Evolutionary conservation across 1,140 invertebrate genomes (phyloP), one percentile per base, ranked within the genome.

Genomic region (Drosophila persimilis): DNA sequence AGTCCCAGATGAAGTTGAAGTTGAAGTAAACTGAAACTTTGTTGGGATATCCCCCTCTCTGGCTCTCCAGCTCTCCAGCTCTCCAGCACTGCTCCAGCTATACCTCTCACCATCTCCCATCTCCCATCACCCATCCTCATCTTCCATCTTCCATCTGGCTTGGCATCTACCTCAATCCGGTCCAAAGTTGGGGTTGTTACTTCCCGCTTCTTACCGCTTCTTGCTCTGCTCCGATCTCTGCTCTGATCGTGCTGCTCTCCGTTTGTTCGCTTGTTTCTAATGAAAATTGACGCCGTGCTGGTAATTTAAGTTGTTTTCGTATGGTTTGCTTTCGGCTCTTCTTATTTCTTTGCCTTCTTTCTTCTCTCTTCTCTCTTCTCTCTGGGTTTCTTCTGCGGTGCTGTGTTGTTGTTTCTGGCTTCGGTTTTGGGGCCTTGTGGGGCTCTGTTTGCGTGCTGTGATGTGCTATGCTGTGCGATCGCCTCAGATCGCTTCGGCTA

Each of bases 271-370:
- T 83, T 76, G 56, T 83, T 88, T 88, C 79, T 88, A 88, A 89
- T 88, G 83, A 89, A 88, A 88, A 89, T 81, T 88, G 84, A 88
- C 84, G 83, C 83, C 79, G 81, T 75, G 78, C 63, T 81, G 78
- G 81, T 86, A 86, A 86, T 78, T 86, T 88, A 75, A 86, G 81
- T 86, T 86, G 73, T 86, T 86, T 86, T 86, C 66, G 75, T 88
- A 88, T 57, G 62, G 63, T 48, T 50, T 73, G 62, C 52, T 57
- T 66, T 76, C 15, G 66, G 61, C 26, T 63, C 41, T 20, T 52
- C 39, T 52, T 24, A n/a, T 11, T 67, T 44, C 46, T 66, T 53
- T 45, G 15, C 41, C 50, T 64, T 74, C 70, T 73, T 66, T 72
- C 13, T 75, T 59, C 41, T 48, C 46, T 29, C 20, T 20, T 20